A percentile compares a stretch with the other conserved stretches of the same genome.
These are phyloP conservation scores for Podocnemis expansa DNA, from an alignment of 2,113 vertebrate genomes.

Conservation along the genomic window DNA sequence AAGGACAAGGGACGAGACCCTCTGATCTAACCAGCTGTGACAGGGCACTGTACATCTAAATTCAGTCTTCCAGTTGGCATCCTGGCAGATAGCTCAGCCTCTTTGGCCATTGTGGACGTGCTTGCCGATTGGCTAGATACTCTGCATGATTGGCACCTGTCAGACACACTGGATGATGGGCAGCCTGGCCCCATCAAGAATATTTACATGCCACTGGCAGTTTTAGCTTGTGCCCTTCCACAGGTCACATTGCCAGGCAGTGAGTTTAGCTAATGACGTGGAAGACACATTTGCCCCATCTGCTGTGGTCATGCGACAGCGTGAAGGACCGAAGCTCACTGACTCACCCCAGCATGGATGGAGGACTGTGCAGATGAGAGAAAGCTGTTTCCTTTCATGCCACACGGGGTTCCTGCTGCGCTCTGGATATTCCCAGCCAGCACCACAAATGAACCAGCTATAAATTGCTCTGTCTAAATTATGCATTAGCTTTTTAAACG, in stretches of 20 bases:
- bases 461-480: slow-evolving; percentile 57
- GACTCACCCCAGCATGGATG: not conserved
- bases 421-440: not conserved
- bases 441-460: not conserved
- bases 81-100: not conserved
- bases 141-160: not conserved
- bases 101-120: not conserved
- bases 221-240: not conserved
- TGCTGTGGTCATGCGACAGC: not conserved
- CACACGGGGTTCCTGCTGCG: not conserved
- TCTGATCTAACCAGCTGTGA: not conserved
- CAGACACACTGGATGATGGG: not conserved
- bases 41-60: not conserved
- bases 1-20: no score
- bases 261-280: not conserved
- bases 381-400: not conserved
- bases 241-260: not conserved
- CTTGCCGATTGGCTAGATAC: not conserved
- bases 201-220: not conserved
- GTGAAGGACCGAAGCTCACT: not conserved
- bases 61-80: not conserved
- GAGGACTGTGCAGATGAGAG: not conserved
- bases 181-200: not conserved
- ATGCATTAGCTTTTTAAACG: slow-evolving; percentile 55
- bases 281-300: not conserved